A percentile compares a stretch with the other conserved stretches of the same genome.
phyloP scores from a whole-genome alignment of 1,140 invertebrate species.

The Samia ricini region DNA sequence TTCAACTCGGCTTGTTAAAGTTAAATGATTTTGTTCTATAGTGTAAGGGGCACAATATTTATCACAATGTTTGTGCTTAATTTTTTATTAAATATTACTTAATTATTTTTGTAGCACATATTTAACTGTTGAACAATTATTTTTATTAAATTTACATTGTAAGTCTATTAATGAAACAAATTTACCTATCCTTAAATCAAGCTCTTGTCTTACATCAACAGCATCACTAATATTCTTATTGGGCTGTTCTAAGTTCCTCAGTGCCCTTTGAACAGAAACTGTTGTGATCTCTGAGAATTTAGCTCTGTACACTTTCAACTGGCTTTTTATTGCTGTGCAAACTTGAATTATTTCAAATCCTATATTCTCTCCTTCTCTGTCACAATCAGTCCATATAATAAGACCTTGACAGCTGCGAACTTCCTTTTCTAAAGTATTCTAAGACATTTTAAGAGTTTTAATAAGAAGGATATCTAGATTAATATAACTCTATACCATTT shows the following conservation, averaged over 20 bases:
- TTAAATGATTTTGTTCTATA: no score
- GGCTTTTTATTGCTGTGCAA: conserved; percentile 88
- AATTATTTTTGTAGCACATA: no score
- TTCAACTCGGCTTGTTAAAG: no score
- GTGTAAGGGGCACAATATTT: no score
- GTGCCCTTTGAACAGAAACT: conserved; percentile 87
- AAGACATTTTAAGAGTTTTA: neutral
- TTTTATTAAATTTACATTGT: neutral
- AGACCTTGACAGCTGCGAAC: conserved; percentile 86
- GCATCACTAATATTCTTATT: conserved; percentile 94
- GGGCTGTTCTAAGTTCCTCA: conserved; percentile 88
- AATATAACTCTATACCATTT: no score
- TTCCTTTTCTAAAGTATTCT: conserved; percentile 92
- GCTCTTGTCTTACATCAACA: conserved; percentile 95
- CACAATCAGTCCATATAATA: conserved; percentile 99
- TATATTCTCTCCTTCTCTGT: conserved; percentile 99
- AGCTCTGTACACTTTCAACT: conserved; percentile 89
- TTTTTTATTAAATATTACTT: no score
- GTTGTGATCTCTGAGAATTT: conserved; percentile 98
- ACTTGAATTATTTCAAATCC: conserved; percentile 98
- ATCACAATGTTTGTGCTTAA: no score
- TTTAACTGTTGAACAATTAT: neutral
- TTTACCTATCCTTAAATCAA: conserved; percentile 97
- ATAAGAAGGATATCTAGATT: no score
- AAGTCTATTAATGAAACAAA: neutral